Evolutionary conservation across 2,113 vertebrate species (phyloP).

Genomic region (Hoplias malabaricus): DNA sequence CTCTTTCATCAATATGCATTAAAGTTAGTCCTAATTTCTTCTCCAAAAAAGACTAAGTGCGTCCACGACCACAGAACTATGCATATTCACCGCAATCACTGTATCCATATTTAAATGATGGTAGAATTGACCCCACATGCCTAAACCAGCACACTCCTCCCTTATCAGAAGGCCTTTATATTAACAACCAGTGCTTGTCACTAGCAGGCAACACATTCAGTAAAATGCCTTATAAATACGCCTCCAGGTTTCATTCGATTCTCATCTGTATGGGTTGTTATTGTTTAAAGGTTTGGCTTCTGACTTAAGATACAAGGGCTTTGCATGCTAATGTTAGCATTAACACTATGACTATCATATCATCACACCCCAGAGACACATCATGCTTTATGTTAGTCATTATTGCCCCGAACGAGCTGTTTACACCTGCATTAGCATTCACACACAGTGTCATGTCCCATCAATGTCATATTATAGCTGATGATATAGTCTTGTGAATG

Average conservation of each 20-base stretch:
- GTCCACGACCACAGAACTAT: not conserved
- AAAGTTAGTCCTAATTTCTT: constrained; percentile 7
- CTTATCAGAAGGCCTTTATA: not conserved
- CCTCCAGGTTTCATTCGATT: no score
- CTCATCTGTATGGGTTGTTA: no score
- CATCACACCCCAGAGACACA: not conserved
- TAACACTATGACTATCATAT: not conserved
- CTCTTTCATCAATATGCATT: constrained; percentile 41
- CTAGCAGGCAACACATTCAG: not conserved
- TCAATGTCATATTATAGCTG: not conserved
- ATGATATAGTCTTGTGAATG: not conserved
- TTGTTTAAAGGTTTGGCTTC: no score
- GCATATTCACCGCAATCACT: constrained; percentile 13
- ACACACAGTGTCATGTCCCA: not conserved
- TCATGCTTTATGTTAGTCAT: not conserved
- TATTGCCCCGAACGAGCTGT: not conserved
- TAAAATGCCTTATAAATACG: no score
- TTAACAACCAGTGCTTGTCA: not conserved
- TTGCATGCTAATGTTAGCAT: not conserved
- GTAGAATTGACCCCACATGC: constrained; percentile 3
- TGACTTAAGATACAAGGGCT: not conserved
- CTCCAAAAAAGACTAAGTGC: not conserved
- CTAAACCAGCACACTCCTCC: not conserved
- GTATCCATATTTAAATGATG: constrained; percentile 22
- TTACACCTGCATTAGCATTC: not conserved